phyloP scores from a whole-genome alignment of 1,140 invertebrate species.

The Drosophila parvula region DNA sequence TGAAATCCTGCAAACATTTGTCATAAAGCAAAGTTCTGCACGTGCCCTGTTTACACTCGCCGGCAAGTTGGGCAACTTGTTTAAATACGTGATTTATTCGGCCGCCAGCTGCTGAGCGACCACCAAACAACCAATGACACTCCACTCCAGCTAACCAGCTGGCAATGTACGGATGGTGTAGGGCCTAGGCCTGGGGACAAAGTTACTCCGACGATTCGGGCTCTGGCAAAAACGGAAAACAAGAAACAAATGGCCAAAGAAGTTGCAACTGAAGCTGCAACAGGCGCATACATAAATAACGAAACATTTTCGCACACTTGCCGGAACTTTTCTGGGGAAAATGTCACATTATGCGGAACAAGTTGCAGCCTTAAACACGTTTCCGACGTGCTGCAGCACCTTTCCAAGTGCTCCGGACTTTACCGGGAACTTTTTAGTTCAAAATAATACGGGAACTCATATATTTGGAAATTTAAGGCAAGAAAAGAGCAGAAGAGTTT shows the following conservation, averaged over 20 bases:
- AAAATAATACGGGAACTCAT: slow-evolving; percentile 13
- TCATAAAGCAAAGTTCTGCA: slow-evolving; percentile 79
- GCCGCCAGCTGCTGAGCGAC: slow-evolving; percentile 62
- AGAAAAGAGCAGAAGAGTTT: background rate
- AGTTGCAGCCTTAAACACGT: slow-evolving; percentile 59
- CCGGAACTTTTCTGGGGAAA: slow-evolving; percentile 56
- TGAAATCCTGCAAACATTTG: slow-evolving; percentile 63
- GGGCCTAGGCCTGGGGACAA: slow-evolving; percentile 42
- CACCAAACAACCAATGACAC: slow-evolving; percentile 47
- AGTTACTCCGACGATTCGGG: slow-evolving; percentile 48
- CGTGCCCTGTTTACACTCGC: slow-evolving; percentile 73
- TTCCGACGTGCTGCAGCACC: slow-evolving; percentile 66
- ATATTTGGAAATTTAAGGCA: slow-evolving; percentile 18
- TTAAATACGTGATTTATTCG: slow-evolving; percentile 82
- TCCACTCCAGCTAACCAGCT: slow-evolving; percentile 34
- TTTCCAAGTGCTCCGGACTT: slow-evolving; percentile 16
- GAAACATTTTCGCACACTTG: slow-evolving; percentile 66
- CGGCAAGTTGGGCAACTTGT: slow-evolving; percentile 71
- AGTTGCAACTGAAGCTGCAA: slow-evolving; percentile 68
- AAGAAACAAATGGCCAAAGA: slow-evolving; percentile 68
- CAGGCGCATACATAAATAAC: slow-evolving; percentile 80
- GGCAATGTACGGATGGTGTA: slow-evolving; percentile 16
- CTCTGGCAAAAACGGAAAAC: slow-evolving; percentile 32
- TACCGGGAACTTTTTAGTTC: slow-evolving; percentile 19
- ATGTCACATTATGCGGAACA: slow-evolving; percentile 78